Base-by-base conservation (phyloP, 1,140 invertebrate species). In the Lutraria rhynchaena region DNA sequence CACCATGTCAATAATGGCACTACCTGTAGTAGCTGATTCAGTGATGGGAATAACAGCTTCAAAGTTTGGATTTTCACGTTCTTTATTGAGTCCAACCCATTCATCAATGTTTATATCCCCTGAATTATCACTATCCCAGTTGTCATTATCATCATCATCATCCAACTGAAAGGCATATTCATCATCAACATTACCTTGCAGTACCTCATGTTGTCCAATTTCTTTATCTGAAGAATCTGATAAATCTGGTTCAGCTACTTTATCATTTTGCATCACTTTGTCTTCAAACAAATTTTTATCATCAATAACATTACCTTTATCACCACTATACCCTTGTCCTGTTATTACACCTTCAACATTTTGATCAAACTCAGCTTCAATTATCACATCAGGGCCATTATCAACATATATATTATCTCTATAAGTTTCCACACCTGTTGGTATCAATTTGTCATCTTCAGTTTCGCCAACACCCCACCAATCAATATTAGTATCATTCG, bases 311-410 rank as follows among this genome's bases (percentile, higher is more conserved):
- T 63, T 31, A 13, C 4, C 13, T 29, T 17, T 33, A 15, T 63
- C 31, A 33, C 11, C 31, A 63, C n/a, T n/a, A n/a, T n/a, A n/a
- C n/a, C n/a, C n/a, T n/a, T n/a, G n/a, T n/a, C n/a, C n/a, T n/a
- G 19, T 55, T 29, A 53, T 31, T 24, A 60, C n/a, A 49, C 49
- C 41, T 3, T 27, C 41, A 31, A 35, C 35, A 19, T 31, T 31
- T 44, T 70, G 76, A 44, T 80, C 76, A 57, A 69, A 41, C 31
- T 80, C 76, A 31, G 46, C 76, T 46, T 80, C 76, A 58, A 80
- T 80, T 31, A 80, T 80, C 19, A 80, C 76, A 80, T 80, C 76
- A n/a, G 63, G 63, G 5, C 76, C 76, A 51, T 51, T 55, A 49
- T 69, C 65, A 11, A 49, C 57, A 19, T 29, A 80, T 9, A 70